A percentile compares a stretch with the other conserved stretches of the same genome.
Conservation (phyloP, 1,140 invertebrate species). For the Polypedilum pembai region DNA sequence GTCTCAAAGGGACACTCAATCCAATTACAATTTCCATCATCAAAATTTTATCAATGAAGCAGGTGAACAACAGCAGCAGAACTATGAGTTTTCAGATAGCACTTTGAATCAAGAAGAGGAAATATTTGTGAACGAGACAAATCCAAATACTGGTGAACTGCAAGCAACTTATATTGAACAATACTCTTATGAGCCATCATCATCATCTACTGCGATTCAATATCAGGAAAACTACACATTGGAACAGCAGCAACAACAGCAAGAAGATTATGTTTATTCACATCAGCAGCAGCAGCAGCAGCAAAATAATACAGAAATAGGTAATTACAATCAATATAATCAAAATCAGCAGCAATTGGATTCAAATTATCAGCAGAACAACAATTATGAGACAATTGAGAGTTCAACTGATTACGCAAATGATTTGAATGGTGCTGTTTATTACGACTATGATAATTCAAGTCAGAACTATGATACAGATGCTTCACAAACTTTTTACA, state of each 20-base stretch:
- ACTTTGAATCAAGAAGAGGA: neutral
- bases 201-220: too few species aligned
- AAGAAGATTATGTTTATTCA: neutral
- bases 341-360: neutral
- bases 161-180: neutral
- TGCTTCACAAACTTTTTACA: neutral
- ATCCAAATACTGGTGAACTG: neutral
- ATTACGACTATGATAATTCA: constrained; percentile 2
- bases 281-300: neutral
- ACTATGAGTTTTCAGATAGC: neutral
- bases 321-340: constrained; percentile 10
- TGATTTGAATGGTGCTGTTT: neutral
- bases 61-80: neutral
- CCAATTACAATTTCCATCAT: constrained; percentile 23
- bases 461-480: neutral
- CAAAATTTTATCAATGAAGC: neutral
- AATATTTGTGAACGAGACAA: neutral
- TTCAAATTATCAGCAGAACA: constrained; percentile 3
- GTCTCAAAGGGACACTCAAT: neutral
- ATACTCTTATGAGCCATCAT: constrained; percentile 6
- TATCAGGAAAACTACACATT: too few species aligned
- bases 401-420: neutral
- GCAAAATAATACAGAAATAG: neutral
- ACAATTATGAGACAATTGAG: neutral
- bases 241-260: neutral